Conservation (phyloP, 2,113 vertebrate species). For the Pleuronectes platessa region DNA sequence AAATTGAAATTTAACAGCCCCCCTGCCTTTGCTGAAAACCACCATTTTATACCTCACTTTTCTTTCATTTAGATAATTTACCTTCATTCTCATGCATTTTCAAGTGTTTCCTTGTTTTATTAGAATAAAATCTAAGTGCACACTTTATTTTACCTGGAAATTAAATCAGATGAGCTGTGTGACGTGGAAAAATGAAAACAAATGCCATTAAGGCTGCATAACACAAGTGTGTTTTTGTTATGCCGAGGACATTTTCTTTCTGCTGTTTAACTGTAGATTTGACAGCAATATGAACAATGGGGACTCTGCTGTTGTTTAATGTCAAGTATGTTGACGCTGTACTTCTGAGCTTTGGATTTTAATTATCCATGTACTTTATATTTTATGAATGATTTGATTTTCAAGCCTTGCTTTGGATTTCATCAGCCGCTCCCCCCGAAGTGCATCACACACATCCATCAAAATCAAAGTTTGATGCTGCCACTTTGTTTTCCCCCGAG, state of each 20-base stretch:
- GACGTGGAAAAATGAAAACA: conserved; percentile 32
- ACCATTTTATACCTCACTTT: conserved; percentile 7
- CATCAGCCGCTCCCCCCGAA: conserved; percentile 29
- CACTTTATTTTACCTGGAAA: not conserved
- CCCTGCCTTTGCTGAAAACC: conserved; percentile 17
- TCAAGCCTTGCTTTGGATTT: conserved; percentile 42
- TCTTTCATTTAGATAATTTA: conserved; percentile 20
- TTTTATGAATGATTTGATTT: conserved; percentile 16
- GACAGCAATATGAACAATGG: conserved; percentile 3
- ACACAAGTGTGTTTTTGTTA: conserved; percentile 2
- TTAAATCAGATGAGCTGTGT: conserved; percentile 7
- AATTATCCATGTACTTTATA: conserved; percentile 5
- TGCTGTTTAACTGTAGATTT: conserved; percentile 10
- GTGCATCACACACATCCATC: conserved; percentile 43
- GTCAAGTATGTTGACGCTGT: too few relatives aligned
- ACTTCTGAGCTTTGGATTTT: not conserved
- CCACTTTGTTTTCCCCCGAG: conserved; percentile 31
- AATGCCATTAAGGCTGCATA: not conserved
- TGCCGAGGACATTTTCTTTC: not conserved
- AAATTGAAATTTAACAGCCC: conserved; percentile 17
- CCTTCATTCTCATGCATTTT: not conserved
- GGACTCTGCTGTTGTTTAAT: not conserved
- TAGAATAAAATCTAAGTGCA: conserved; percentile 16
- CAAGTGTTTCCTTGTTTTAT: not conserved
- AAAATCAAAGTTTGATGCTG: conserved; percentile 29